phyloP scores from a whole-genome alignment of 2,797 vertebrate genomes.

The Xiphorhynchus erythropygius region DNA sequence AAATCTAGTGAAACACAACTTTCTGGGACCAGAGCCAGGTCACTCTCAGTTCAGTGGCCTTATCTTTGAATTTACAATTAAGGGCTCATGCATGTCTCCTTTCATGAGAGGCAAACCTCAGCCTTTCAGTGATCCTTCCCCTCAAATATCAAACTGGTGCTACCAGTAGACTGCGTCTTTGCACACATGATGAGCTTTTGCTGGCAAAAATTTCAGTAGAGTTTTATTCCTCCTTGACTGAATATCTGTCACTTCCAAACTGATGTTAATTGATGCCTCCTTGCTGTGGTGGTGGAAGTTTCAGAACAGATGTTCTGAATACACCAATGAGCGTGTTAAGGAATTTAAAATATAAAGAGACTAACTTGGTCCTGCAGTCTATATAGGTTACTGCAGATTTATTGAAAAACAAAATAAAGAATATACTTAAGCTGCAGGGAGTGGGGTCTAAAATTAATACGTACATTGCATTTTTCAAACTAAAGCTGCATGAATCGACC shows the following conservation, averaged over 20 bases:
- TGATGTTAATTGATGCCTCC: constrained; percentile 61
- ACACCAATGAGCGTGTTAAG: constrained; percentile 16
- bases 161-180: constrained; percentile 52
- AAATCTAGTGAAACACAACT: constrained; percentile 44
- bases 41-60: constrained; percentile 44
- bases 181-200: constrained; percentile 44
- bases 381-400: constrained; percentile 7
- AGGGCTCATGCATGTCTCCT: constrained; percentile 27
- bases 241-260: constrained; percentile 60
- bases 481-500: neutral
- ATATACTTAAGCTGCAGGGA: neutral
- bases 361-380: constrained; percentile 29
- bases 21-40: constrained; percentile 60
- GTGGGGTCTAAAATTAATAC: neutral
- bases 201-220: constrained; percentile 41
- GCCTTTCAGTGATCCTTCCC: constrained; percentile 29
- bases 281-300: constrained; percentile 36
- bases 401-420: constrained; percentile 43
- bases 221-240: constrained; percentile 53
- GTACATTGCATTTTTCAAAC: neutral
- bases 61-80: constrained; percentile 57
- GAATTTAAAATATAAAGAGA: constrained; percentile 40
- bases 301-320: constrained; percentile 54
- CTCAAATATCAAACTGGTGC: neutral
- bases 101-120: constrained; percentile 31